Percentiles rank a stretch among this genome's conserved stretches.
These are phyloP conservation scores for Cryptoprocta ferox DNA, from an alignment of 2,797 vertebrate genomes.

Conservation along the genomic window DNA sequence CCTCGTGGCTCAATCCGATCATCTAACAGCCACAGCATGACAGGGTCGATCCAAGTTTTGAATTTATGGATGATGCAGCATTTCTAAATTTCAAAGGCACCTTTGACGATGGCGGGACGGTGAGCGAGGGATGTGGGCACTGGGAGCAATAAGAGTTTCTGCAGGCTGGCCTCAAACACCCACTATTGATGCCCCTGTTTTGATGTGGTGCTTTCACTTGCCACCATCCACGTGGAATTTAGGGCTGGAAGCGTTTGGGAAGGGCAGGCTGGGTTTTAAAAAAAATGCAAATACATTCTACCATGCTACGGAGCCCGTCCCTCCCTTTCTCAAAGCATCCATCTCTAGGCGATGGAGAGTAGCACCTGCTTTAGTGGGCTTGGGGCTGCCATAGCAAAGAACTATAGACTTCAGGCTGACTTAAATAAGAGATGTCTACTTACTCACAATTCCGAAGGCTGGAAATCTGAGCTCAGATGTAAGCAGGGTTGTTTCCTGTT, in stretches of 20 bases:
- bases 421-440: neutral
- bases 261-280: neutral
- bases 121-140: neutral
- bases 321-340: neutral
- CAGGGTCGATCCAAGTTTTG: constrained; percentile 82
- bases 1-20: constrained; percentile 83
- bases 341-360: neutral
- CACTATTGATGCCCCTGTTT: neutral
- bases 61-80: constrained; percentile 81
- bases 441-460: neutral
- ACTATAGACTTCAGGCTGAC: neutral
- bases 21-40: constrained; percentile 81
- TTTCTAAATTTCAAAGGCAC: constrained; percentile 73
- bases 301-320: neutral
- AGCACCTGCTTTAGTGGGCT: neutral
- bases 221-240: neutral
- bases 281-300: neutral
- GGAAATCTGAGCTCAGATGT: neutral
- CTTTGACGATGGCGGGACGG: constrained; percentile 25
- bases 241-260: neutral
- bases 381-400: neutral
- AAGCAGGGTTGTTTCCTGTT: neutral
- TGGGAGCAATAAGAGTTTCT: neutral
- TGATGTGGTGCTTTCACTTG: constrained; percentile 16
- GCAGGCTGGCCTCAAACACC: neutral